Percentiles rank a stretch among this genome's conserved stretches.
These are phyloP conservation scores for Turritopsis dohrnii DNA, from an alignment of 30 jellyfish, hydroid and myxozoan species.

Conservation along the genomic window DNA sequence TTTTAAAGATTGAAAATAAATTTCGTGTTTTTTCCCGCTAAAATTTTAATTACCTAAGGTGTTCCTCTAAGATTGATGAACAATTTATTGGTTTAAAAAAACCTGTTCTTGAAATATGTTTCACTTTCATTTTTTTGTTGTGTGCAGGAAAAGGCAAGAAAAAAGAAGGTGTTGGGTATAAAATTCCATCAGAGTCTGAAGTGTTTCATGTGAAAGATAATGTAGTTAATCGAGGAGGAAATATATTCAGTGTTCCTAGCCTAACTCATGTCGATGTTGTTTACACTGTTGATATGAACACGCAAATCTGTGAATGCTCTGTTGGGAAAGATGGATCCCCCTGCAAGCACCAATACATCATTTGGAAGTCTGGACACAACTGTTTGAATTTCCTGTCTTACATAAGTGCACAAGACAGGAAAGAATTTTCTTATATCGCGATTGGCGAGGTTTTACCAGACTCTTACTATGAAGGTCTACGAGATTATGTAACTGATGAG, in stretches of 20 bases:
- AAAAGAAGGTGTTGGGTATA: constrained; percentile 9
- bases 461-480: constrained; percentile 29
- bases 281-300: constrained; percentile 4
- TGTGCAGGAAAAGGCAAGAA: background rate
- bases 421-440: constrained; percentile 19
- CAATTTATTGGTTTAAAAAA: no score
- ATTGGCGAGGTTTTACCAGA: constrained; percentile 7
- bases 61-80: no score
- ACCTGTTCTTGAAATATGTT: no score
- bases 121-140: no score
- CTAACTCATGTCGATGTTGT: background rate
- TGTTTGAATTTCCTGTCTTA: background rate
- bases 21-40: no score
- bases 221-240: no score
- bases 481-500: no score
- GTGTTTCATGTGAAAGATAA: no score
- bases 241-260: constrained; percentile 6
- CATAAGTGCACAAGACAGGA: constrained; percentile 9
- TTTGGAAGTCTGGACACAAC: background rate
- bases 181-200: constrained; percentile 1
- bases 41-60: no score
- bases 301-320: constrained; percentile 7
- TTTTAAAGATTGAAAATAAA: no score
- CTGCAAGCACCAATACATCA: constrained; percentile 19
- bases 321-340: constrained; percentile 13